These are phyloP conservation scores for Bombylius discolor DNA, from an alignment of 2,888 invertebrate genomes.

Conservation along the genomic window DNA sequence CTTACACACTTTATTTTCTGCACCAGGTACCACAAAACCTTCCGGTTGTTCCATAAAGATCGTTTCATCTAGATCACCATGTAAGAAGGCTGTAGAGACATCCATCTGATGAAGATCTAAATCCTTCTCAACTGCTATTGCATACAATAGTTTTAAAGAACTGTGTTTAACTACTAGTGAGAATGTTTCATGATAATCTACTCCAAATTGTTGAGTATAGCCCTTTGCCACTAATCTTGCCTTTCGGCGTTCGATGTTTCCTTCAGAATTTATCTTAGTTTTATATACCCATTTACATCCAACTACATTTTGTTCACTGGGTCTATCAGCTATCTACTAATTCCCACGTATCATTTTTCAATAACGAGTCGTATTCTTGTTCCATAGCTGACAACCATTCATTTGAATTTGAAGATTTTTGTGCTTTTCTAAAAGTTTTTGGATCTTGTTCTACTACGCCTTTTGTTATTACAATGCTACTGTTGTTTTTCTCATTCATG, in stretches of 20 bases:
- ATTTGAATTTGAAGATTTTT: no score
- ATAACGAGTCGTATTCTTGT: no score
- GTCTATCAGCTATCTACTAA: background rate
- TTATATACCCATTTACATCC: background rate
- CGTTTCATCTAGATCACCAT: background rate
- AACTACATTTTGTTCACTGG: background rate
- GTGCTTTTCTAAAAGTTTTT: no score
- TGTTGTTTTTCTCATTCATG: no score
- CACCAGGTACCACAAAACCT: background rate
- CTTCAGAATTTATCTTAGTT: background rate
- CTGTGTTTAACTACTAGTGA: background rate
- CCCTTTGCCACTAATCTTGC: background rate
- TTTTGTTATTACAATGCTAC: no score
- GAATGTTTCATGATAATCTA: background rate
- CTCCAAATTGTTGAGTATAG: background rate
- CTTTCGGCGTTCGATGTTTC: background rate
- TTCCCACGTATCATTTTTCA: no score
- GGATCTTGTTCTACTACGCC: no score
- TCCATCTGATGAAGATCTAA: background rate
- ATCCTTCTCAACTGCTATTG: background rate
- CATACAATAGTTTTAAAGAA: background rate
- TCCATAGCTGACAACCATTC: no score
- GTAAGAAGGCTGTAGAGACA: background rate
- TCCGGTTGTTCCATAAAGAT: background rate
- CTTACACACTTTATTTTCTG: slow-evolving; percentile 6